A percentile compares a stretch with the other conserved stretches of the same genome.
Conservation (phyloP, 2,797 vertebrate species). For the Lutra lutra region DNA sequence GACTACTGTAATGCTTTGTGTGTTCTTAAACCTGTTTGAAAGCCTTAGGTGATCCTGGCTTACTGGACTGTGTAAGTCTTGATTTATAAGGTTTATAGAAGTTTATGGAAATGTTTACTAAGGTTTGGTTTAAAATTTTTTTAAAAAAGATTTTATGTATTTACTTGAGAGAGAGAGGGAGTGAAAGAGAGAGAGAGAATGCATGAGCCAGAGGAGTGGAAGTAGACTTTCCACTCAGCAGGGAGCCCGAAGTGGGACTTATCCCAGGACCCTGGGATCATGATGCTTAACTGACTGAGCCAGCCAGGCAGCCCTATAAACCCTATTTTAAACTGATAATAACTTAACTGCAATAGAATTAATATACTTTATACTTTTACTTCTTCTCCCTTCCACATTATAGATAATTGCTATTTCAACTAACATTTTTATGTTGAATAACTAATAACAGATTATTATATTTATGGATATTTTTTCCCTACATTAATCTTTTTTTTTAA, state of each 20-base stretch:
- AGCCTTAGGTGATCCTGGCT: background rate
- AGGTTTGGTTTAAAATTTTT: background rate
- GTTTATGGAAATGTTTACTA: background rate
- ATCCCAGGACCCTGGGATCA: background rate
- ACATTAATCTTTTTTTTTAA: background rate
- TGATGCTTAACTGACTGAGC: background rate
- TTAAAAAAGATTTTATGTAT: background rate
- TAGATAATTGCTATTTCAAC: background rate
- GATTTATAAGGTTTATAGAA: background rate
- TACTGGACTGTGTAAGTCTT: background rate
- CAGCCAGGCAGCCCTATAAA: background rate
- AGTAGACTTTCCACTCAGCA: background rate
- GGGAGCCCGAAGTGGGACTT: background rate
- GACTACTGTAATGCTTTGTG: background rate
- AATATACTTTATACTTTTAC: background rate
- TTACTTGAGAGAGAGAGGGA: background rate
- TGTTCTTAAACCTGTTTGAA: background rate
- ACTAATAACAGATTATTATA: background rate
- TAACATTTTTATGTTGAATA: background rate
- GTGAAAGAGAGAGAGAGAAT: background rate
- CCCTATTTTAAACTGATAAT: background rate
- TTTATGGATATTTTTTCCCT: background rate
- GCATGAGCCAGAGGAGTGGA: background rate
- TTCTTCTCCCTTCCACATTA: background rate
- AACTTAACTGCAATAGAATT: background rate